A percentile compares a stretch with the other conserved stretches of the same genome.
Evolutionary conservation across 2,888 invertebrate genomes (phyloP).

Genomic region (Tipula confusa): DNA sequence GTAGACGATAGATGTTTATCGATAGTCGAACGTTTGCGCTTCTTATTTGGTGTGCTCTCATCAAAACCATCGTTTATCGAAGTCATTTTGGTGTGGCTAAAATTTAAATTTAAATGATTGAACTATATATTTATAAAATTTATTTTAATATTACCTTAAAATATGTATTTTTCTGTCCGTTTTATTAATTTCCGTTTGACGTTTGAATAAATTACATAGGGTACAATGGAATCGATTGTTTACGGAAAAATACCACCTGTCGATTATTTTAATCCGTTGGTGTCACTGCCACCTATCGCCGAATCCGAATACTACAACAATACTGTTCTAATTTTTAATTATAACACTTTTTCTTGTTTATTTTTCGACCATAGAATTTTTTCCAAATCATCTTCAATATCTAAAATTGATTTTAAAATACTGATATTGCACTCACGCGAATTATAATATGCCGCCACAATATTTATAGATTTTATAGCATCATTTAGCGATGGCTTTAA

Average conservation of each 20-base stretch:
- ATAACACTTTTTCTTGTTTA: neutral
- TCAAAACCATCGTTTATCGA: neutral
- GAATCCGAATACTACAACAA: neutral
- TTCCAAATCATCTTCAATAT: neutral
- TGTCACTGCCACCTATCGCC: neutral
- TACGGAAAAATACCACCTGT: conserved; percentile 5
- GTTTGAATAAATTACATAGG: neutral
- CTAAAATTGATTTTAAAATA: neutral
- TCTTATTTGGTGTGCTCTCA: conserved; percentile 41
- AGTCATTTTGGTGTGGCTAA: neutral
- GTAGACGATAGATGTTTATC: conserved; percentile 43
- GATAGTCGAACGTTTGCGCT: conserved; percentile 45
- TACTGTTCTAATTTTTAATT: neutral
- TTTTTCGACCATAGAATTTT: neutral
- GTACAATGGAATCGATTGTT: neutral
- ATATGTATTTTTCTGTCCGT: neutral
- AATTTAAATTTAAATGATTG: neutral
- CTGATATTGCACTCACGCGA: neutral
- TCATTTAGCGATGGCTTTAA: neutral
- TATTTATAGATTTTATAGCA: neutral
- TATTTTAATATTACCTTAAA: neutral
- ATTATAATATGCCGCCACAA: neutral
- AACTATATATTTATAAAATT: neutral
- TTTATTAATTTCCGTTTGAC: neutral
- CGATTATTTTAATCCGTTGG: neutral